Evolutionary conservation across 1,140 invertebrate genomes (phyloP).

Genomic region (Pseudachorutes palmiensis): DNA sequence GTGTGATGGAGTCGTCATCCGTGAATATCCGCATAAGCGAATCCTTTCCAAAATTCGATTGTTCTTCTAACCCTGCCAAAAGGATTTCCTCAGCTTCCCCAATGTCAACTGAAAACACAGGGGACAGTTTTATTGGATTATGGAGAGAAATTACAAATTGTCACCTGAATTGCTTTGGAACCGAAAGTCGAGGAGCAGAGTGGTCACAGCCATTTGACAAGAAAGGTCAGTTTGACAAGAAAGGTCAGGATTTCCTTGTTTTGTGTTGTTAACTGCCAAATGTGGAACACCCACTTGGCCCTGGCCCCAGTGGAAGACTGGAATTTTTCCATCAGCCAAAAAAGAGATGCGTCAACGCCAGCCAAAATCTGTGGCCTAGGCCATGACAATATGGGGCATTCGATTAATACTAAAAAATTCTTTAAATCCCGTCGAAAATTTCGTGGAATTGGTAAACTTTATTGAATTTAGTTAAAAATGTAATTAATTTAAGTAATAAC

Average conservation of each 20-base stretch:
- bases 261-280: not conserved
- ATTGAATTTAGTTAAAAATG: no score
- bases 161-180: not conserved
- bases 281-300: not conserved
- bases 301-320: no score
- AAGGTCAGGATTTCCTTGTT: not conserved
- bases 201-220: not conserved
- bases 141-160: no score
- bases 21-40: not conserved
- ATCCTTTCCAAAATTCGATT: not conserved
- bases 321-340: not conserved
- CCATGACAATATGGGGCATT: no score
- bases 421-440: no score
- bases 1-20: slow-evolving; percentile 42
- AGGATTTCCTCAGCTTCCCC: not conserved
- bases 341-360: no score
- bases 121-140: not conserved
- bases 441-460: no score
- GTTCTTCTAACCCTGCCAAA: not conserved
- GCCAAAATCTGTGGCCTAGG: no score
- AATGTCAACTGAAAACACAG: not conserved
- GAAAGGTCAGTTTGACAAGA: not conserved
- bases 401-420: no score
- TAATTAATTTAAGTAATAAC: no score
- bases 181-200: not conserved